Evolutionary conservation across 2,797 vertebrate species (phyloP).

Genomic region (Phoxinus dragarum): DNA sequence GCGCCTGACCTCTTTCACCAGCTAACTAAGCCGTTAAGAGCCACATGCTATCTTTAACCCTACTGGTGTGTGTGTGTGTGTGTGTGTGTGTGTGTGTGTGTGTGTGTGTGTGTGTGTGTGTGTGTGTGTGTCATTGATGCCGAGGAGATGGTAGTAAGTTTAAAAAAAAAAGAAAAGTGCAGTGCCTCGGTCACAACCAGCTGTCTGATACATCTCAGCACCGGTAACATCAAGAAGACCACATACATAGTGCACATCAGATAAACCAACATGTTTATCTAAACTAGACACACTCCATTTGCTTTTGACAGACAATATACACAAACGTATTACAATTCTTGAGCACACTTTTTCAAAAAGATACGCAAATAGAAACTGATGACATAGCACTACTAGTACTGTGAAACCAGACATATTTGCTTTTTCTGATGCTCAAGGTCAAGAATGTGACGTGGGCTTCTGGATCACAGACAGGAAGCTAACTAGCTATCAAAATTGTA

Average conservation of each 20-base stretch:
- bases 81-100: constrained; percentile 41
- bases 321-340: constrained; percentile 21
- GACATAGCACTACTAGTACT: background rate
- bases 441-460: background rate
- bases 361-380: constrained; percentile 35
- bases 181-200: constrained; percentile 68
- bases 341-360: constrained; percentile 25
- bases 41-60: constrained; percentile 59
- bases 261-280: constrained; percentile 36
- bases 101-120: constrained; percentile 43
- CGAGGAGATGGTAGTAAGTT: constrained; percentile 65
- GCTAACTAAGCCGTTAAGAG: constrained; percentile 60
- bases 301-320: constrained; percentile 29
- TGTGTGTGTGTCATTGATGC: constrained; percentile 65
- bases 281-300: constrained; percentile 34
- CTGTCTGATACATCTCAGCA: constrained; percentile 61
- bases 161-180: constrained; percentile 21
- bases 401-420: background rate
- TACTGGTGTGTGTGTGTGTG: constrained; percentile 29
- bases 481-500: background rate
- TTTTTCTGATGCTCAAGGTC: background rate
- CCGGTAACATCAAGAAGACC: constrained; percentile 47
- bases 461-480: background rate
- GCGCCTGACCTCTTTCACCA: constrained; percentile 69
- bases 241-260: constrained; percentile 32